Evolutionary conservation across 2,113 vertebrate species (phyloP), one percentile per base, ranked within the genome.

Genomic region (Garra rufa): DNA sequence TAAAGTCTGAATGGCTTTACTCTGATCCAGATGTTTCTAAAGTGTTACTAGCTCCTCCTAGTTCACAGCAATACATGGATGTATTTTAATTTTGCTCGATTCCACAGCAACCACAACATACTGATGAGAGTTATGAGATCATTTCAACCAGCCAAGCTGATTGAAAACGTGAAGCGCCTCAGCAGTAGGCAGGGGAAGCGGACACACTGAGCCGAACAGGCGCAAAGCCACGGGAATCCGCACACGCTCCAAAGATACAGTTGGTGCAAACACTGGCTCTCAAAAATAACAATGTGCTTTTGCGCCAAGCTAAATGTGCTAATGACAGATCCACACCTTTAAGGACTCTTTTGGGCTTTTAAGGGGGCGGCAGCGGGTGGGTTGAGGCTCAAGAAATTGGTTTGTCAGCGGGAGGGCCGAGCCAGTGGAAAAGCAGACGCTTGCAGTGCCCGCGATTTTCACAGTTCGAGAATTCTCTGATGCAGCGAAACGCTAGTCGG

Each of bases 1-100:
- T 93, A 91, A 93, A 95, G 93, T 96, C 95, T 95, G 94, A 96
- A 94, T 92, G 86, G 90, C 92, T 91, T 96, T 95, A 94, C 92
- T 88, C 90, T 88, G 92, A 90, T 89, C 81, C 88, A 91, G 92
- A 95, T 94, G 92, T 92, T 91, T 96, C 78, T 74, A 52, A 41
- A 91, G 89, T 88, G 92, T 87, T 91, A 83, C 4, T 34, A 57
- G 65, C 76, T 69, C 4, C 8, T 44, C 70, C 26, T 21, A 69
- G 14, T 48, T 79, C 63, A 38, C 24, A 43, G 17, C 4, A 55
- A 17, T 63, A 26, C 9, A 76, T 78, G 11, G 1, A 8, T 44
- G 55, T 14, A 7, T 61, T 59, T 43, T 43, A 26, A 59, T 8
- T n/a, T 11, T 10, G 57, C 57, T 21, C 3, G 6, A 65, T 34